phyloP scores from a whole-genome alignment of 2,797 vertebrate genomes.

The Rhynchonycteris naso region DNA sequence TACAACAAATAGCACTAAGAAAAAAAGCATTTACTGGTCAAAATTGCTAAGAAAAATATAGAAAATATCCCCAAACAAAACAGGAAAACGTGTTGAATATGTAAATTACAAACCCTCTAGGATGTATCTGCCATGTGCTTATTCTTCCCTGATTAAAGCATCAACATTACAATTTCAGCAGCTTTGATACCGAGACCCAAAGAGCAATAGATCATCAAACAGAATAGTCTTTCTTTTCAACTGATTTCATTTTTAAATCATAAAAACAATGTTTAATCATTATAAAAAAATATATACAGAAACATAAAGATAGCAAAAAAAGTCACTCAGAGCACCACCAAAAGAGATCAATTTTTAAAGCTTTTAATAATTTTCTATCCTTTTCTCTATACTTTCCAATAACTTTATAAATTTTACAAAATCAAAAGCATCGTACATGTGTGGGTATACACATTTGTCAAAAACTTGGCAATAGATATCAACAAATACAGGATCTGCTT shows the following conservation, averaged over 20 bases:
- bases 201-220: neutral
- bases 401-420: constrained; percentile 38
- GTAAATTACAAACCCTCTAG: neutral
- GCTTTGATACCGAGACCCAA: neutral
- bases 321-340: neutral
- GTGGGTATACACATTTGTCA: neutral
- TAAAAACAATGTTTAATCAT: constrained; percentile 25
- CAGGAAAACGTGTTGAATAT: neutral
- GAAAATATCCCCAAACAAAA: constrained; percentile 5
- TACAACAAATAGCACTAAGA: neutral
- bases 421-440: neutral
- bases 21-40: neutral
- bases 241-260: constrained; percentile 38
- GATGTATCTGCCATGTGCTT: neutral
- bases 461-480: neutral
- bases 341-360: constrained; percentile 24
- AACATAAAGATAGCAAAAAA: constrained; percentile 23
- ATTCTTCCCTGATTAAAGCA: constrained; percentile 50
- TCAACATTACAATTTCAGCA: constrained; percentile 28
- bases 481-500: neutral
- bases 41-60: neutral
- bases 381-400: constrained; percentile 21
- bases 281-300: neutral
- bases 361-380: neutral
- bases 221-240: constrained; percentile 16